Evolutionary conservation across 1,140 invertebrate genomes (phyloP).

Genomic region (Spodoptera frugiperda): DNA sequence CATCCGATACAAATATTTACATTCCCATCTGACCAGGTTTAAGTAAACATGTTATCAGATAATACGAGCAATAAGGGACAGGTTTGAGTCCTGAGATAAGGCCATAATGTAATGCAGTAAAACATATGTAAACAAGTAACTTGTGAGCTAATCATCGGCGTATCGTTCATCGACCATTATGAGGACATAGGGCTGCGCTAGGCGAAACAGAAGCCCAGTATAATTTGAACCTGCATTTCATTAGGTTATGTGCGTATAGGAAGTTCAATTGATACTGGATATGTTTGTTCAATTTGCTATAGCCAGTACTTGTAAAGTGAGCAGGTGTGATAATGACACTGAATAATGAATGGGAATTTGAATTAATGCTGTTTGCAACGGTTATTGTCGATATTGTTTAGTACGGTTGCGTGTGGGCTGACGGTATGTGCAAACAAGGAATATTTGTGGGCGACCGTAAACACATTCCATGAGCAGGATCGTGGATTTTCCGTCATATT

Average conservation of each 20-base stretch:
- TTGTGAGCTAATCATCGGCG: constrained; percentile 13
- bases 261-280: no score
- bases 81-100: constrained; percentile 3
- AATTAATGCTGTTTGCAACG: constrained; percentile 35
- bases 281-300: no score
- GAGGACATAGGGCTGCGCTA: not conserved
- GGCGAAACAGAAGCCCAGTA: no score
- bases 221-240: no score
- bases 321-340: constrained; percentile 29
- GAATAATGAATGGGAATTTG: constrained; percentile 24
- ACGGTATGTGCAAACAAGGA: no score
- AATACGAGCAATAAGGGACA: no score
- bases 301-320: not conserved
- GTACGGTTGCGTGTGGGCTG: constrained; percentile 6
- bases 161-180: constrained; percentile 55
- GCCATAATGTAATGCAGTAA: constrained; percentile 7
- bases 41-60: no score
- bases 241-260: no score
- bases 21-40: no score
- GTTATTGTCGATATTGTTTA: constrained; percentile 10
- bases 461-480: not conserved
- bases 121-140: constrained; percentile 47
- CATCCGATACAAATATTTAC: no score
- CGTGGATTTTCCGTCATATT: not conserved
- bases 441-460: not conserved